Percentiles rank a stretch among this genome's conserved stretches.
Evolutionary conservation across 2,888 invertebrate species (phyloP).

Genomic region (Ophraella communa): DNA sequence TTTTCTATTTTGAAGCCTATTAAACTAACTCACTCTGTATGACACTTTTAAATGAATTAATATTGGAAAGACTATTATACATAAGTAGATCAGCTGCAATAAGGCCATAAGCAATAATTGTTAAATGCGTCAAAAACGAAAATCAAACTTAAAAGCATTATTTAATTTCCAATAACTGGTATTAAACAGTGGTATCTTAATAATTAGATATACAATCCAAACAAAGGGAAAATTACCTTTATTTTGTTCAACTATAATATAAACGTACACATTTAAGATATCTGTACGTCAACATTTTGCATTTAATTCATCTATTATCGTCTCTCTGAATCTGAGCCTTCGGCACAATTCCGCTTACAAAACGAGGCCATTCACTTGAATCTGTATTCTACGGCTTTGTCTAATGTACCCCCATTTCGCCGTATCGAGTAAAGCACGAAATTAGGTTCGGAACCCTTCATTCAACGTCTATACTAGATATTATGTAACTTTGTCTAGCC

Average conservation of each 20-base stretch:
- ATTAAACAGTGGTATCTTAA: not conserved
- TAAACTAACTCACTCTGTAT: no score
- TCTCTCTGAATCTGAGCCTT: not conserved
- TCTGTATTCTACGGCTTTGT: constrained; percentile 23
- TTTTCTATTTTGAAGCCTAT: no score
- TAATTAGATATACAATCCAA: not conserved
- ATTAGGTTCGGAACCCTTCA: constrained; percentile 35
- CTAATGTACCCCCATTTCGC: constrained; percentile 20
- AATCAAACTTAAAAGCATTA: no score
- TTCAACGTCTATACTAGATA: constrained; percentile 23
- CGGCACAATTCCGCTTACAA: constrained; percentile 9
- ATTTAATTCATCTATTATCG: constrained; percentile 21
- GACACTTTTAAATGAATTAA: no score
- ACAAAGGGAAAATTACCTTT: not conserved
- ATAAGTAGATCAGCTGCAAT: no score
- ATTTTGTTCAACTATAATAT: not conserved
- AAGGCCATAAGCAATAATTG: no score
- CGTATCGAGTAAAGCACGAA: constrained; percentile 34
- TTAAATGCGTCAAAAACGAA: no score
- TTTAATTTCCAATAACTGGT: no score
- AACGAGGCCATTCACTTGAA: constrained; percentile 24
- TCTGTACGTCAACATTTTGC: constrained; percentile 17
- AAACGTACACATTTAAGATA: constrained; percentile 6
- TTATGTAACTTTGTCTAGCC: constrained; percentile 20
- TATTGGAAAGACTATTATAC: no score